Conservation (phyloP, 2,797 vertebrate genomes). For the Xiphorhynchus erythropygius region DNA sequence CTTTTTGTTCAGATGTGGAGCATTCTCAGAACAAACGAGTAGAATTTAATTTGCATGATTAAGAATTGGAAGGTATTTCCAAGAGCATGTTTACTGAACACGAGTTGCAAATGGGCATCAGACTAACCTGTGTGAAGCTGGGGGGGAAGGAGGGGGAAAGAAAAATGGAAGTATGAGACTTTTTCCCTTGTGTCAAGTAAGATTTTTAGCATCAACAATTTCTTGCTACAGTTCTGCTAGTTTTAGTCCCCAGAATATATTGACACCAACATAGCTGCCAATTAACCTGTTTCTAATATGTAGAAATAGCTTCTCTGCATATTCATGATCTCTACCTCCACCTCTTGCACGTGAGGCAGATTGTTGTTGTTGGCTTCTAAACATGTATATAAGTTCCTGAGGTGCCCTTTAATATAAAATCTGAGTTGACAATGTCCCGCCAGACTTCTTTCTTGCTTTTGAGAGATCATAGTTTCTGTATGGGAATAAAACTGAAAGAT, state of each 20-base stretch:
- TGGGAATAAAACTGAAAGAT: not conserved
- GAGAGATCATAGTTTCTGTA: not conserved
- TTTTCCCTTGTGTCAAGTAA: not conserved
- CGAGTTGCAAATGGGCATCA: not conserved
- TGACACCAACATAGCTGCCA: not conserved
- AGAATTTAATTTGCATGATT: not conserved
- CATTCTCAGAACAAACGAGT: fast-evolving
- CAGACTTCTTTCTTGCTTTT: not conserved
- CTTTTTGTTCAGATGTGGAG: not conserved
- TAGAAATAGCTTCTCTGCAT: not conserved
- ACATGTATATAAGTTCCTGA: not conserved
- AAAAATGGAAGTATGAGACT: not conserved
- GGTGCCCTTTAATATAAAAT: not conserved
- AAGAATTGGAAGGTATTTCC: not conserved
- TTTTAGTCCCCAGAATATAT: not conserved
- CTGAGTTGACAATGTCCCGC: not conserved
- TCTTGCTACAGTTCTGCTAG: not conserved
- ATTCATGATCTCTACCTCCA: not conserved
- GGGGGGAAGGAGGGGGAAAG: too few species aligned
- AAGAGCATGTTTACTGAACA: not conserved
- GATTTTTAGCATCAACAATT: not conserved
- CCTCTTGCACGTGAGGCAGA: fast-evolving
- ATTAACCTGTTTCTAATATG: not conserved
- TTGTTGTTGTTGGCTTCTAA: not conserved
- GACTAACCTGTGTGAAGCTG: fast-evolving